These are phyloP conservation scores for Drosophila peninsularis DNA, from an alignment of 2,888 invertebrate genomes.

Conservation along the genomic window DNA sequence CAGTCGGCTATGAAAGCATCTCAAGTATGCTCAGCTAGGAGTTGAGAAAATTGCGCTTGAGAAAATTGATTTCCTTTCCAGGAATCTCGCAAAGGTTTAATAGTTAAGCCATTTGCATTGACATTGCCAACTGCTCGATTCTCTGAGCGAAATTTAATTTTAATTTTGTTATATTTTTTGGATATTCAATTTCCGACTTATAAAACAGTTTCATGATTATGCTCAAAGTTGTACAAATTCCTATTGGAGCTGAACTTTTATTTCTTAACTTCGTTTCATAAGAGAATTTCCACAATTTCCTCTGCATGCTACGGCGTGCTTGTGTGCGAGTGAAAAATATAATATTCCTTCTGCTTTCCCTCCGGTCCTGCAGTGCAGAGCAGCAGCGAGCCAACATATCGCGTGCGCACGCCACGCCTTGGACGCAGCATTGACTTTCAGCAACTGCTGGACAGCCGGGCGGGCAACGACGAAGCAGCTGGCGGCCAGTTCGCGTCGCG, in stretches of 20 bases:
- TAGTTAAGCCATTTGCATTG: neutral
- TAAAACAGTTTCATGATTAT: neutral
- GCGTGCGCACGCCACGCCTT: slow-evolving; percentile 85
- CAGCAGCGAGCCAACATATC: slow-evolving; percentile 73
- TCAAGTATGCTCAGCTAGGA: slow-evolving; percentile 15
- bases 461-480: slow-evolving; percentile 51
- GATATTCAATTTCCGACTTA: neutral
- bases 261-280: neutral
- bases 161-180: neutral
- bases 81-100: slow-evolving; percentile 8
- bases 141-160: neutral
- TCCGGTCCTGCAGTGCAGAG: slow-evolving; percentile 74
- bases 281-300: neutral
- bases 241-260: neutral
- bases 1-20: slow-evolving; percentile 17
- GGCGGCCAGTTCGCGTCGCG: slow-evolving; percentile 85
- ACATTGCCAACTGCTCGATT: neutral
- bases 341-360: slow-evolving; percentile 14
- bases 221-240: neutral
- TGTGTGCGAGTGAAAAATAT: neutral
- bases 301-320: too few relatives aligned
- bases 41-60: slow-evolving; percentile 6
- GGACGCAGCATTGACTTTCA: slow-evolving; percentile 85
- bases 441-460: slow-evolving; percentile 56
- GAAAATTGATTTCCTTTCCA: slow-evolving; percentile 13